Evolutionary conservation across 2,888 invertebrate species (phyloP), one percentile per base, ranked within the genome.

Genomic region (Melitaea athalia): DNA sequence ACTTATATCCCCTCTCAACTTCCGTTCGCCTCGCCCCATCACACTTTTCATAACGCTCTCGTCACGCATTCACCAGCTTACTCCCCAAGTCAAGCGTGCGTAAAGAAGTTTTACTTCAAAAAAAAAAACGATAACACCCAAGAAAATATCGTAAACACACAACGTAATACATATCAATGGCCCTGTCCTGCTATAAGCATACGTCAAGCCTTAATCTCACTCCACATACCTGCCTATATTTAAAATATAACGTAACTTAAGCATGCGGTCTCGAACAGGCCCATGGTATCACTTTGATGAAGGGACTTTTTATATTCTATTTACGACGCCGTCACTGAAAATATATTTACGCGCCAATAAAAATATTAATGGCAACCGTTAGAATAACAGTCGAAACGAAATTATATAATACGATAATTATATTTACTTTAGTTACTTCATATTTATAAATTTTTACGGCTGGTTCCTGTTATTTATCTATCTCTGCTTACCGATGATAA

Each of bases 251-350:
- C 65, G 53, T 45, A 62, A 62, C 33, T 67, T 67, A 57, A 42
- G 24, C 49, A 45, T 15, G 57, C 62, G 55, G 61, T 64, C 53
- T n/a, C 47, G 55, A 24, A 53, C n/a, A 47, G 60, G 60, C 24
- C 57, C 42, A 15, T 11, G 57, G 10, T 61, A 61, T 57, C 52
- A 59, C 59, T 65, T 68, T 65, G 65, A 68, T 55, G 59, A 68
- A 61, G 43, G 45, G 64, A 59, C 55, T 65, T 65, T 59, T 65
- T 65, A 65, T 70, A 47, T 38, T 49, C 59, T 15, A 49, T 75
- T 77, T 69, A 77, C 77, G 77, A 76, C 72, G 72, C 72, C 68
- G 72, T 76, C 71, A 76, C 73, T 67, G 67, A 68, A 70, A 65
- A 69, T 57, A 67, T 67, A 64, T 72, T 67, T 67, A 67, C 55